Base-by-base conservation (phyloP, 2,888 invertebrate species). In the Acanthacorydalis orientalis region DNA sequence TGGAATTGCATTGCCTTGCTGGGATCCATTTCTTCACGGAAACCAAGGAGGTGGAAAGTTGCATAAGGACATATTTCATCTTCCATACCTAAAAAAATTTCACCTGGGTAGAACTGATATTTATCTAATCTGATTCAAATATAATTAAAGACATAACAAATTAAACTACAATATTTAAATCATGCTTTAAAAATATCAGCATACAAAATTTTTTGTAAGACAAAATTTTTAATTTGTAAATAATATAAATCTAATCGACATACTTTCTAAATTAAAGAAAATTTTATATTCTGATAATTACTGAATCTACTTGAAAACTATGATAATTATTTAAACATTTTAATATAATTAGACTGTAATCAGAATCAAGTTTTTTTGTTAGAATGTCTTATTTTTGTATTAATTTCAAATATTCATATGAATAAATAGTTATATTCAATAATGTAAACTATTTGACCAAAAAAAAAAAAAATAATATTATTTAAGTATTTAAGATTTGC, bases 61-160 rank as follows among this genome's bases (percentile, higher is more conserved):
- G 93, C 93, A 69, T 93, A 93, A 40, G 93, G 93, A 69, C 92
- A 92, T 64, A 93, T 92, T 68, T 93, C 92, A 62, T 92, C 92
- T 64, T 93, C 90, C 83, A 90, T 88, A 64, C 89, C 89, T 85
- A 74, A 50, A 65, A 49, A 49, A 49, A 49, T 52, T 51, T 7
- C 8, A 47, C 12, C 12, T 42, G 47, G 47, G 47, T 47, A 47
- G 47, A 47, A 32, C 42, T 47, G 47, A 31, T 47, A 35, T 34
- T 16, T 12, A 16, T 9, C 12, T 9, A 43, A n/a, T n/a, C 31
- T 12, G 11, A 23, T 11, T 41, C 6, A n/a, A 14, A 41, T 41
- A 16, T 14, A n/a, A n/a, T 12, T 37, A 37, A 12, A 37, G 6
- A 12, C n/a, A 37, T n/a, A n/a, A n/a, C 23, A 23, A 6, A 6